Percentiles rank a stretch among this genome's conserved stretches.
phyloP scores from a whole-genome alignment of 2,888 invertebrate genomes.

The Petrolisthes cinctipes region DNA sequence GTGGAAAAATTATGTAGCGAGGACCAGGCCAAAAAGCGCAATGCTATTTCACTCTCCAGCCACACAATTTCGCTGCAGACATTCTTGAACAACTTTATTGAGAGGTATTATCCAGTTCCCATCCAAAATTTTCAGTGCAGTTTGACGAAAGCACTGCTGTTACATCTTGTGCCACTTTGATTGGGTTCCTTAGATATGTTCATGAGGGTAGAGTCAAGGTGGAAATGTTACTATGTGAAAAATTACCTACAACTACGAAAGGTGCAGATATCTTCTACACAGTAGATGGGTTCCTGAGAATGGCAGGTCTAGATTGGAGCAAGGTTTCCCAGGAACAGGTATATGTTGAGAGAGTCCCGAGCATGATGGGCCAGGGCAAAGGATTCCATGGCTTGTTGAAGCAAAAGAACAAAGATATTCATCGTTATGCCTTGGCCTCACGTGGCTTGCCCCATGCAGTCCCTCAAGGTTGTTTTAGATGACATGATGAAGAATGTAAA shows the following conservation, averaged over 20 bases:
- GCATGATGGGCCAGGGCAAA: slow-evolving; percentile 38
- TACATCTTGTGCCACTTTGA: slow-evolving; percentile 30
- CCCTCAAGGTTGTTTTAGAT: slow-evolving; percentile 45
- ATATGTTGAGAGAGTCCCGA: slow-evolving; percentile 30
- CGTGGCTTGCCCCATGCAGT: slow-evolving; percentile 36
- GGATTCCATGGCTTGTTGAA: slow-evolving; percentile 36
- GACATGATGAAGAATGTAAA: slow-evolving; percentile 33
- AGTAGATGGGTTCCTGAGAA: slow-evolving; percentile 37
- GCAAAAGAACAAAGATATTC: slow-evolving; percentile 35
- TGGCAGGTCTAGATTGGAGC: slow-evolving; percentile 29
- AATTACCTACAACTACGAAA: slow-evolving; percentile 35
- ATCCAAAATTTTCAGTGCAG: slow-evolving; percentile 32
- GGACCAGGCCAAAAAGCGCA: slow-evolving; percentile 22
- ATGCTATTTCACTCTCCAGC: slow-evolving; percentile 30
- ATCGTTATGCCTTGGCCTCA: slow-evolving; percentile 38
- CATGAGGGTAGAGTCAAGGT: slow-evolving; percentile 36
- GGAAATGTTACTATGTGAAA: slow-evolving; percentile 34
- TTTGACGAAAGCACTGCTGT: slow-evolving; percentile 35
- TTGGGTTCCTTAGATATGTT: slow-evolving; percentile 45
- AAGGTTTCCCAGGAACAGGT: slow-evolving; percentile 27
- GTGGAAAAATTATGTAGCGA: slow-evolving; percentile 21
- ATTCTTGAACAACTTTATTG: slow-evolving; percentile 30
- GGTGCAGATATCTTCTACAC: slow-evolving; percentile 35
- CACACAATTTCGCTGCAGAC: slow-evolving; percentile 21
- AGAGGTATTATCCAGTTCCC: slow-evolving; percentile 31